These are phyloP conservation scores for Byasa hedistus DNA, from an alignment of 2,888 invertebrate genomes.

Conservation along the genomic window DNA sequence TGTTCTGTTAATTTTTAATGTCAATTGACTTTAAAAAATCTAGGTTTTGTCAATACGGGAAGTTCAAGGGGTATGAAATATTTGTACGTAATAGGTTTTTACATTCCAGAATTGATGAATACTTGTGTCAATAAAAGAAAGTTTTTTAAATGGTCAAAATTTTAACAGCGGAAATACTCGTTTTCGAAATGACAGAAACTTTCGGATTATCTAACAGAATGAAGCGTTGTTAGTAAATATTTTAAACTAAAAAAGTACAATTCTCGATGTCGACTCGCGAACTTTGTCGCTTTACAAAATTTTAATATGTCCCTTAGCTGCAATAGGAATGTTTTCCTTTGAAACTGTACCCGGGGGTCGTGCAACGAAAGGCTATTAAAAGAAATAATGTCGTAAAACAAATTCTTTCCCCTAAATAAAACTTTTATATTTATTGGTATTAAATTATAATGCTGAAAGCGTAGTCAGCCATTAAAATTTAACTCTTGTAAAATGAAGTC, in stretches of 20 bases:
- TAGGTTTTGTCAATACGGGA: too few relatives aligned
- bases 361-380: constrained; percentile 56
- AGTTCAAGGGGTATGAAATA: too few relatives aligned
- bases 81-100: too few relatives aligned
- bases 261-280: constrained; percentile 48
- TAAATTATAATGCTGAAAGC: constrained; percentile 28
- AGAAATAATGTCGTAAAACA: constrained; percentile 65
- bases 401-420: constrained; percentile 51
- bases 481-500: constrained; percentile 21
- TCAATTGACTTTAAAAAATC: too few relatives aligned
- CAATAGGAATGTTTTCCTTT: constrained; percentile 66
- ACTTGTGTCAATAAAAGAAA: too few relatives aligned
- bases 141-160: too few relatives aligned
- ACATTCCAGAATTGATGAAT: too few relatives aligned
- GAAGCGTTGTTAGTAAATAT: constrained; percentile 1
- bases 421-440: constrained; percentile 37
- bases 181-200: background rate
- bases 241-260: constrained; percentile 42
- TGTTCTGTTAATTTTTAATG: too few relatives aligned
- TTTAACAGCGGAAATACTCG: too few relatives aligned
- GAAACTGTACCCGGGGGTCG: constrained; percentile 63
- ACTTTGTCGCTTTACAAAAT: constrained; percentile 63
- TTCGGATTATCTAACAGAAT: background rate
- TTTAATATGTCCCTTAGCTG: constrained; percentile 69
- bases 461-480: constrained; percentile 18